These are phyloP conservation scores for Acleris literana DNA, from an alignment of 2,888 invertebrate species.

Conservation along the genomic window DNA sequence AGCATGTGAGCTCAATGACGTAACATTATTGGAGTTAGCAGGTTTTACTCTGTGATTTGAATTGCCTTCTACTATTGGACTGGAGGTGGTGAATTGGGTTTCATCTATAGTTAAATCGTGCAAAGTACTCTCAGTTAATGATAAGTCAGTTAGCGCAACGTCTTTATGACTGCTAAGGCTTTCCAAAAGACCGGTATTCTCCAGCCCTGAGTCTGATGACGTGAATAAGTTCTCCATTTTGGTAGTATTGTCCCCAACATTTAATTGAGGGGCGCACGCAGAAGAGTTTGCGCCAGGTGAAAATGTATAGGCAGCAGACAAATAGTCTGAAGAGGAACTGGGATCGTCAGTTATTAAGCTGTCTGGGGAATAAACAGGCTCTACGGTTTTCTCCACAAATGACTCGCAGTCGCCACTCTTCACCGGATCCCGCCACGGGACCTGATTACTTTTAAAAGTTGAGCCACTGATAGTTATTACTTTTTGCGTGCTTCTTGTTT, in stretches of 20 bases:
- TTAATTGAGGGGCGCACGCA: conserved; percentile 55
- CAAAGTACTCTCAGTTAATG: conserved; percentile 72
- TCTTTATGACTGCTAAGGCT: conserved; percentile 69
- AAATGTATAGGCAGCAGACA: conserved; percentile 67
- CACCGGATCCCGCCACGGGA: conserved; percentile 32
- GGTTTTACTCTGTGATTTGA: conserved; percentile 45
- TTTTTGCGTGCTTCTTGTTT: conserved; percentile 40
- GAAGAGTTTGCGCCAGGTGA: conserved; percentile 60
- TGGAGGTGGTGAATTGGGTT: conserved; percentile 51
- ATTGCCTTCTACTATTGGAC: conserved; percentile 50
- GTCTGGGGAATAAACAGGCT: conserved; percentile 66
- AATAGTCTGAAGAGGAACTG: conserved; percentile 74
- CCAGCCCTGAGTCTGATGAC: conserved; percentile 76
- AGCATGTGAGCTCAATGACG: conserved; percentile 44
- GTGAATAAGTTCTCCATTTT: conserved; percentile 73
- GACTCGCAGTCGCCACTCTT: conserved; percentile 43
- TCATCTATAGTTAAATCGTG: conserved; percentile 69
- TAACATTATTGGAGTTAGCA: conserved; percentile 41
- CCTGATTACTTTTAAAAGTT: conserved; percentile 44
- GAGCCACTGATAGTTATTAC: conserved; percentile 46
- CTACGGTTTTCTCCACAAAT: conserved; percentile 50
- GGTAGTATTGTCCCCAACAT: conserved; percentile 57
- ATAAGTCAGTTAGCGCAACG: conserved; percentile 66
- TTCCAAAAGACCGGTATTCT: conserved; percentile 70
- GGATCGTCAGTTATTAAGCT: conserved; percentile 71